Conservation (phyloP, 2,113 vertebrate genomes). For the Misgurnus mizolepis region DNA sequence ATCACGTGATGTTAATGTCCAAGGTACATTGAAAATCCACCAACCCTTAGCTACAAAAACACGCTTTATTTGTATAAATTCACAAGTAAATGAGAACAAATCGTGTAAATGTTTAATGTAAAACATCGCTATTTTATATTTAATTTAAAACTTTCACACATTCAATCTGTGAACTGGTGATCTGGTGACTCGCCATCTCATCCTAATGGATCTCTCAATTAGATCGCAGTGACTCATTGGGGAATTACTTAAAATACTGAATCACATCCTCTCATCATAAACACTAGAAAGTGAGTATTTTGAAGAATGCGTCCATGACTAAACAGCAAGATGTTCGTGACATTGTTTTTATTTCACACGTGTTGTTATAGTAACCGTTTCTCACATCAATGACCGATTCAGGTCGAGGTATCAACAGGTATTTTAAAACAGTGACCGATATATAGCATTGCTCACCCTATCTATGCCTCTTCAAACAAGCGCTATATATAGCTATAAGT, state of each 20-base stretch:
- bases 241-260: conserved; percentile 68
- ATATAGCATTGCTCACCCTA: background rate
- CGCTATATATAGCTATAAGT: no score
- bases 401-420: background rate
- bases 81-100: no score
- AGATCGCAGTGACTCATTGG: conserved; percentile 43
- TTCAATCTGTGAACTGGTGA: background rate
- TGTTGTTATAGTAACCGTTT: conserved; percentile 8
- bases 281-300: conserved; percentile 62
- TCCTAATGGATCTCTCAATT: conserved; percentile 15
- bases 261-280: conserved; percentile 70
- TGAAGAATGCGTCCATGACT: conserved; percentile 66
- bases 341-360: background rate
- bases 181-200: background rate
- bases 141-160: background rate
- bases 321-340: conserved; percentile 8
- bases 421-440: background rate
- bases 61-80: no score
- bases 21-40: no score
- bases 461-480: no score
- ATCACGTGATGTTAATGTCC: background rate
- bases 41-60: no score
- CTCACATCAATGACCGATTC: background rate
- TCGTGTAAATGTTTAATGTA: no score
- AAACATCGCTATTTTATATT: background rate